A percentile compares a stretch with the other conserved stretches of the same genome.
Conservation (phyloP, 1,140 invertebrate genomes). For the Heliconius eleuchia region DNA sequence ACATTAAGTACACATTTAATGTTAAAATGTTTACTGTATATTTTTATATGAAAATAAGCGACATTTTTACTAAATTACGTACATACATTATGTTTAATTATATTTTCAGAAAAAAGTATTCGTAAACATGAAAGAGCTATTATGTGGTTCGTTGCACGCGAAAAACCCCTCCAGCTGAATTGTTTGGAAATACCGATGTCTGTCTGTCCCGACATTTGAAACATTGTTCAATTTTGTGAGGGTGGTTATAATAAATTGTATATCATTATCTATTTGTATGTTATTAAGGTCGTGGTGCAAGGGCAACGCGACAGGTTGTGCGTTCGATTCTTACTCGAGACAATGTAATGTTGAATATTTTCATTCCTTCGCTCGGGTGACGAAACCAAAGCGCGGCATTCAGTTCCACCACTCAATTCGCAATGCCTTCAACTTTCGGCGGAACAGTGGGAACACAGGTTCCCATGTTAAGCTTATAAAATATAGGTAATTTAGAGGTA, state of each 20-base stretch:
- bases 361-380: background rate
- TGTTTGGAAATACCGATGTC: conserved; percentile 13
- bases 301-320: background rate
- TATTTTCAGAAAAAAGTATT: background rate
- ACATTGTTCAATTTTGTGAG: background rate
- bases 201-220: conserved; percentile 3
- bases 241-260: background rate
- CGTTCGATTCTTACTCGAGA: background rate
- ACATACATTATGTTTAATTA: background rate
- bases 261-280: background rate
- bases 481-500: background rate
- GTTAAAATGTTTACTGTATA: no score
- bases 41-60: background rate
- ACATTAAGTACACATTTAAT: no score
- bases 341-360: background rate
- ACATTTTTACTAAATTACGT: background rate
- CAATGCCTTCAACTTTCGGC: background rate
- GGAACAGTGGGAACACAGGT: background rate
- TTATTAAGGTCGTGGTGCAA: no score
- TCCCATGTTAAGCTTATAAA: no score
- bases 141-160: conserved; percentile 6
- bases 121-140: conserved; percentile 10
- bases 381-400: background rate
- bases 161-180: conserved; percentile 9
- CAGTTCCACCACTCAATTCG: background rate